Percentiles rank a stretch among this genome's conserved stretches.
phyloP scores from a whole-genome alignment of 2,113 vertebrate species.

The Oreochromis tanganicae region DNA sequence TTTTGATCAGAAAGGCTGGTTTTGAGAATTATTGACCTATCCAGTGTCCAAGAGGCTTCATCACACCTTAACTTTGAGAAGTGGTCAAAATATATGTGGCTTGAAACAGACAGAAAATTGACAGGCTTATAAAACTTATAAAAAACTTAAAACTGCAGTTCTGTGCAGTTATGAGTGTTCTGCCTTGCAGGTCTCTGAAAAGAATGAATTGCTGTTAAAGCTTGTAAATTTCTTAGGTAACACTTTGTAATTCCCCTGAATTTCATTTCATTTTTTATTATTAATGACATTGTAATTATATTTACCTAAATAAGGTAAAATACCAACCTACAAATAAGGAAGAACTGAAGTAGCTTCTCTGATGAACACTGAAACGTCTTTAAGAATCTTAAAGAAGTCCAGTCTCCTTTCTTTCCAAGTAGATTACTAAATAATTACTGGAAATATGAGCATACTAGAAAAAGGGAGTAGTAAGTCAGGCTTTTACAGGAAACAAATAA shows the following conservation, averaged over 20 bases:
- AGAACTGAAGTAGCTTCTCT: not conserved
- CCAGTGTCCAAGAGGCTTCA: not conserved
- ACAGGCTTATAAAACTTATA: not conserved
- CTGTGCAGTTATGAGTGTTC: not conserved
- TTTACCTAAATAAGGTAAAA: not conserved
- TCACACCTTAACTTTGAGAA: not conserved
- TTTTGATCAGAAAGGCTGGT: not conserved
- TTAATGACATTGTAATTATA: not conserved
- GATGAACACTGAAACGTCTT: accelerated
- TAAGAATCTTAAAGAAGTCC: not conserved
- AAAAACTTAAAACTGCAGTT: not conserved
- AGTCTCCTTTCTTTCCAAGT: not conserved
- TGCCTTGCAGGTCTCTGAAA: not conserved
- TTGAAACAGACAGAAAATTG: not conserved
- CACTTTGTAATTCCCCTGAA: not conserved
- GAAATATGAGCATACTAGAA: not conserved
- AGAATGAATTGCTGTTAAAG: not conserved
- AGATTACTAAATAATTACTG: not conserved
- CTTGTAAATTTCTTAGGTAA: not conserved
- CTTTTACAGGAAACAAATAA: not conserved
- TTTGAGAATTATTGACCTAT: not conserved
- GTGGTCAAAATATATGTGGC: not conserved
- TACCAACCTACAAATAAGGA: not conserved
- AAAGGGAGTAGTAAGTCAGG: not conserved
- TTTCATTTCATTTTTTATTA: not conserved